Evolutionary conservation across 2,888 invertebrate species (phyloP), one percentile per base, ranked within the genome.

Genomic region (Himalopsyche japonica): DNA sequence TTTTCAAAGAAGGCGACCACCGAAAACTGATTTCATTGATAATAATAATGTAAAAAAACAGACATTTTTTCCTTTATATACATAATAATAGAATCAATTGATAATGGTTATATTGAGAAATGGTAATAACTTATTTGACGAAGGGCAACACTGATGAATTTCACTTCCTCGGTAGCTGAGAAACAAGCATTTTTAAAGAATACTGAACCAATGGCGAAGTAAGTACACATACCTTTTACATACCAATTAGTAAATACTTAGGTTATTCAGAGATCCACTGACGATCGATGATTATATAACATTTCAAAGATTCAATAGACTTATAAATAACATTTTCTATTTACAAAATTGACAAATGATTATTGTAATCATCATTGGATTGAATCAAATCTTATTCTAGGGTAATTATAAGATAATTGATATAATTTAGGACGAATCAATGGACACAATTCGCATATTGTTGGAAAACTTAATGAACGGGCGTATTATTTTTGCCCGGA

Each of bases 81-180:
- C 70, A 70, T 70, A 70, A 70, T 70, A 70, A 70, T 70, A 70
- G 70, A 70, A 70, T 70, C 70, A 70, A 70, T 70, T 70, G 70
- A 70, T 70, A 70, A 70, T 70, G 70, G 70, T 70, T 70, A 70
- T 70, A 70, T 70, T 27, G 30, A 12, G 70, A 70, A 57, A 57
- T 20, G 57, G 20, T 57, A 57, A 57, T 57, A 20, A 70, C 70
- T 70, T 70, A 70, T 70, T 70, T 70, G 15, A 27, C 70, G 70
- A 70, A 27, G 70, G 70, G 70, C 70, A 70, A 70, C 30, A 70
- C 70, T 70, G 70, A 70, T 70, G 27, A 70, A 27, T 70, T 70
- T 57, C 57, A 57, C 57, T 70, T 70, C 30, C 20, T 24, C 27
- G 27, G 70, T 70, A 70, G 70, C 30, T 70, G 27, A 27, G 5